Evolutionary conservation across 2,888 invertebrate species (phyloP).

Genomic region (Helicoverpa assulta): DNA sequence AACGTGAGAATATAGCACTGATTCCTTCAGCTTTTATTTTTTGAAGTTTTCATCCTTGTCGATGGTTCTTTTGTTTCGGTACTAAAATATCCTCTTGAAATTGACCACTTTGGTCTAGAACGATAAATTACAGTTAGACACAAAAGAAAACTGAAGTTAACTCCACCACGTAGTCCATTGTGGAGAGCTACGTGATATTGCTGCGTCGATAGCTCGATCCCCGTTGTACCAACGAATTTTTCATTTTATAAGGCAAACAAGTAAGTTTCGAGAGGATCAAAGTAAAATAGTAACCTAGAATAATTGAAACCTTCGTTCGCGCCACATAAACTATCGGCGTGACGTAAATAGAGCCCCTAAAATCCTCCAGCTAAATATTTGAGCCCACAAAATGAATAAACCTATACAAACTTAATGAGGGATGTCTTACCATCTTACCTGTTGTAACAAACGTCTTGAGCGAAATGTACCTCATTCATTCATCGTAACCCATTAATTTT

Average conservation of each 20-base stretch:
- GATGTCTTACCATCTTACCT: constrained; percentile 10
- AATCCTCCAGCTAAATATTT: constrained; percentile 35
- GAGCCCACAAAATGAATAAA: constrained; percentile 22
- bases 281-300: constrained; percentile 7
- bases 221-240: constrained; percentile 23
- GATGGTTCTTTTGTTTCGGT: background rate
- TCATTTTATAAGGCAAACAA: constrained; percentile 22
- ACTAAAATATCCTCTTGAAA: constrained; percentile 4
- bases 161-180: constrained; percentile 42
- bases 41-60: constrained; percentile 4
- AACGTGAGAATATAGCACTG: constrained; percentile 13
- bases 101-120: constrained; percentile 2
- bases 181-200: constrained; percentile 41
- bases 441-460: constrained; percentile 33
- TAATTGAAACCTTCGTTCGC: constrained; percentile 19
- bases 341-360: constrained; percentile 28
- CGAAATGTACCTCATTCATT: constrained; percentile 30
- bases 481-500: constrained; percentile 47
- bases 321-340: constrained; percentile 6
- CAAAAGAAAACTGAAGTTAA: constrained; percentile 42
- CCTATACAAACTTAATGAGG: constrained; percentile 22
- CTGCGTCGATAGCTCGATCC: constrained; percentile 21
- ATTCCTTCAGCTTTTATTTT: background rate
- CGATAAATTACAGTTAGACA: constrained; percentile 35
- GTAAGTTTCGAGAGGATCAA: constrained; percentile 18